Conservation (phyloP, 1,140 invertebrate genomes). For the Musca vetustissima region DNA sequence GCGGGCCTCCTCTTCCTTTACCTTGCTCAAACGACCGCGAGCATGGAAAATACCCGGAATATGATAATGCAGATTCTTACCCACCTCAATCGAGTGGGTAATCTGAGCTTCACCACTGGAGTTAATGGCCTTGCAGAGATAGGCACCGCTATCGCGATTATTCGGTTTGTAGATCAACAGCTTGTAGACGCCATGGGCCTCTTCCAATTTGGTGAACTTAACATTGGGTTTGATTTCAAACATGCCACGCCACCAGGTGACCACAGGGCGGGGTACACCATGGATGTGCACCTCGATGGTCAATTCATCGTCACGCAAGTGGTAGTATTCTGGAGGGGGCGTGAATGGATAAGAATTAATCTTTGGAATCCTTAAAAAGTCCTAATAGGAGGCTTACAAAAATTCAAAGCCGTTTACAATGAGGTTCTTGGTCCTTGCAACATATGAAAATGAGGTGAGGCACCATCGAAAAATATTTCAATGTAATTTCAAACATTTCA, state of each 20-base stretch:
- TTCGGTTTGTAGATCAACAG: constrained; percentile 65
- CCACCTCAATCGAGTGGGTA: constrained; percentile 48
- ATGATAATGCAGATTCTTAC: constrained; percentile 49
- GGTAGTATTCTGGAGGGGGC: constrained; percentile 45
- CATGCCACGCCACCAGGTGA: constrained; percentile 50
- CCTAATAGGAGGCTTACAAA: too few relatives aligned
- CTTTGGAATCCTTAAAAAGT: too few relatives aligned
- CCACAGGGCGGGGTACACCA: constrained; percentile 46
- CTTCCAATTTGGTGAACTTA: constrained; percentile 54
- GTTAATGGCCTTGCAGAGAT: constrained; percentile 67
- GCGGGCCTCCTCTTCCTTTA: constrained; percentile 43
- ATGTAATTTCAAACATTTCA: too few relatives aligned
- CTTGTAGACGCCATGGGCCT: constrained; percentile 53
- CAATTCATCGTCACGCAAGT: constrained; percentile 52
- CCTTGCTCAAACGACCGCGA: constrained; percentile 44
- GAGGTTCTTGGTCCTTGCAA: too few relatives aligned
- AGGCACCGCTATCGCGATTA: constrained; percentile 63
- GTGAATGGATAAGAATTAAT: background rate
- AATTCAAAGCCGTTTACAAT: too few relatives aligned
- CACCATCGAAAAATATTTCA: too few relatives aligned
- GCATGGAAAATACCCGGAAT: constrained; percentile 51
- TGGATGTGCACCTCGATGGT: constrained; percentile 52
- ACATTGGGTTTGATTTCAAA: constrained; percentile 50
- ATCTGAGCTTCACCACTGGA: constrained; percentile 64
- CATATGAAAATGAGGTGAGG: too few relatives aligned